Evolutionary conservation across 2,888 invertebrate species (phyloP).

Genomic region (Ryuthela nishihirai): DNA sequence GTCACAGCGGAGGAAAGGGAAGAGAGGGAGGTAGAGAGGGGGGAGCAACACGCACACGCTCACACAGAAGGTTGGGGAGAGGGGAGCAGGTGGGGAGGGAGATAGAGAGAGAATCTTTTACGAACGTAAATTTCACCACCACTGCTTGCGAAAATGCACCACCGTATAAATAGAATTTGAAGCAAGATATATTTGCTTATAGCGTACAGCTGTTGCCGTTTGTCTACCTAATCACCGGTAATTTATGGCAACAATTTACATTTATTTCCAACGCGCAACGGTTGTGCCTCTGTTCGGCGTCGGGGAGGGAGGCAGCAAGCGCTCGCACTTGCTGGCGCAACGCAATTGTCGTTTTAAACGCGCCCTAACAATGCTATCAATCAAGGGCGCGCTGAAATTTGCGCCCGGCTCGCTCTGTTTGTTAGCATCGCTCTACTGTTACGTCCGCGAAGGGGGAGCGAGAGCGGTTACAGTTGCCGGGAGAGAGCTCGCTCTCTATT

Average conservation of each 20-base stretch:
- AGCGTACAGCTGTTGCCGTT: conserved; percentile 40
- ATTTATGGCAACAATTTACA: conserved; percentile 39
- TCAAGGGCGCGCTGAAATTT: conserved; percentile 18
- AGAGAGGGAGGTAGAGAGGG: no score
- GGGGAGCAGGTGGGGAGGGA: no score
- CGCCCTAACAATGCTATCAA: conserved; percentile 37
- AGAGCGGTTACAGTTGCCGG: not conserved
- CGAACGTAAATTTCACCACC: no score
- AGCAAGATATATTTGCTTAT: conserved; percentile 40
- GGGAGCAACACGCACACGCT: no score
- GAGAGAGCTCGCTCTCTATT: not conserved
- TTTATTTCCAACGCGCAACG: conserved; percentile 32
- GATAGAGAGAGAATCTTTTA: no score
- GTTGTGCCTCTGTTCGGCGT: no score
- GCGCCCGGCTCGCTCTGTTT: not conserved
- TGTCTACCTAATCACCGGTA: conserved; percentile 38
- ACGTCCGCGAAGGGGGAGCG: not conserved
- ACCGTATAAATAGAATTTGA: conserved; percentile 39
- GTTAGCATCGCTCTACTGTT: not conserved
- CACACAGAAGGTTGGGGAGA: no score
- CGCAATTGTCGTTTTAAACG: conserved; percentile 39
- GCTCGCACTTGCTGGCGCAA: no score
- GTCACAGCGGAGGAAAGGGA: no score
- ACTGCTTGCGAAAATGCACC: conserved; percentile 23
- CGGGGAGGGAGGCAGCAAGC: no score